Conservation (phyloP, 53 echinoderm and acorn worm genomes). For the Zoroaster sp. region DNA sequence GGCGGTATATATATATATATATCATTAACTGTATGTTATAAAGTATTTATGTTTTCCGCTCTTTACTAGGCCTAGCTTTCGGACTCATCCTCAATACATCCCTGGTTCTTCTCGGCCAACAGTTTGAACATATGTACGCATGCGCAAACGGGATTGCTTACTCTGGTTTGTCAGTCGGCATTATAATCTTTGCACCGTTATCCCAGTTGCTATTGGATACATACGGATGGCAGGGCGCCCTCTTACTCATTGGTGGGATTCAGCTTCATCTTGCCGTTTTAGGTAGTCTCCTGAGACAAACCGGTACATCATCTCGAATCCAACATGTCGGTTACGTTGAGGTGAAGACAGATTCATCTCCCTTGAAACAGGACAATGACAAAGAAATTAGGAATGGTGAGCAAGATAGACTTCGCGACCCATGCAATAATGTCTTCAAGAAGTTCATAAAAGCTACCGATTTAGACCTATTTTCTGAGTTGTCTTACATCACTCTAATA, state of each 20-base stretch:
- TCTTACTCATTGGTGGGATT: conserved; percentile 19
- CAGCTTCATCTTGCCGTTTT: conserved; percentile 19
- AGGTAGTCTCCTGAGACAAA: not conserved
- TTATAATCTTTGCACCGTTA: conserved; percentile 4
- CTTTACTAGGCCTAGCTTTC: not conserved
- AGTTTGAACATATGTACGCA: not conserved
- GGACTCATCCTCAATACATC: conserved; percentile 21
- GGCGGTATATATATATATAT: too few relatives aligned
- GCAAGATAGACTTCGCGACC: not conserved
- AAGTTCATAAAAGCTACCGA: not conserved
- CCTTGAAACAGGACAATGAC: not conserved
- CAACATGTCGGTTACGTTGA: not conserved
- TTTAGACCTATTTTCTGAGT: not conserved
- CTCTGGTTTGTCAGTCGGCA: not conserved
- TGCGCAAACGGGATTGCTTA: conserved; percentile 32
- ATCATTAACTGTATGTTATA: not conserved
- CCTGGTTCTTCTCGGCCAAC: conserved; percentile 7
- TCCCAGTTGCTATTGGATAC: conserved; percentile 20
- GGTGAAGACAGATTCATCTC: not conserved
- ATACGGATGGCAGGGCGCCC: conserved; percentile 27
- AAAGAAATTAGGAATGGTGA: not conserved
- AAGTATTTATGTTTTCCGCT: not conserved
- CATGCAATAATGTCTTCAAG: not conserved
- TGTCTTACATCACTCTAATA: not conserved
- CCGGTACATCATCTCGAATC: not conserved